Conservation (phyloP, 2,888 invertebrate genomes). For the Belgica antarctica region DNA sequence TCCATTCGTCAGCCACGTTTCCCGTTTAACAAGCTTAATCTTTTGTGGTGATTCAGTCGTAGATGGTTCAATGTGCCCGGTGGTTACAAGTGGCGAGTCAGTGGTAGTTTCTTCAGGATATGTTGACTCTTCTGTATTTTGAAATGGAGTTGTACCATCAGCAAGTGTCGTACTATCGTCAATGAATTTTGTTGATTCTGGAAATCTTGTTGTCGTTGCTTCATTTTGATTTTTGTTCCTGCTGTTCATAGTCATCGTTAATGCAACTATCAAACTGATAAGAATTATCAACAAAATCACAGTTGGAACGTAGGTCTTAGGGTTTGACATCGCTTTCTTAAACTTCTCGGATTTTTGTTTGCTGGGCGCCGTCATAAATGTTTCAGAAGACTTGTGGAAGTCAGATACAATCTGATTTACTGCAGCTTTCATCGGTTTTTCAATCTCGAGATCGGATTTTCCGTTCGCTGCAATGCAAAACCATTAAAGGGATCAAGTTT, state of each 20-base stretch:
- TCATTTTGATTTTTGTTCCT: background rate
- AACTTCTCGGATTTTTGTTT: background rate
- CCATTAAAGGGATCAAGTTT: too few species aligned
- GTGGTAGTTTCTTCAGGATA: background rate
- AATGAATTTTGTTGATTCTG: too few species aligned
- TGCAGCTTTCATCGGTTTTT: background rate
- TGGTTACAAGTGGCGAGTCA: background rate
- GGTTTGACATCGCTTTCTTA: background rate
- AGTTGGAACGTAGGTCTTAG: background rate
- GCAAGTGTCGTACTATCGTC: background rate
- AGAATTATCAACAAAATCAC: background rate
- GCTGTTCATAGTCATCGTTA: background rate
- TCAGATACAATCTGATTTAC: conserved; percentile 9
- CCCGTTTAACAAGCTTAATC: background rate
- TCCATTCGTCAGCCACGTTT: background rate
- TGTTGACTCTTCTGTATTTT: background rate
- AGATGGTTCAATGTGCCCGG: background rate
- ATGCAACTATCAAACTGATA: background rate
- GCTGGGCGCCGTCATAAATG: background rate
- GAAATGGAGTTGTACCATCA: background rate
- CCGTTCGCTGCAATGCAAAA: background rate
- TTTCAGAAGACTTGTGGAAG: background rate
- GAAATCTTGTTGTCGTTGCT: background rate
- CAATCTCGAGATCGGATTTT: background rate
- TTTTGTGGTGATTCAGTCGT: background rate